Evolutionary conservation across 53 echinoderm and acorn worm genomes (phyloP).

Genomic region (Paracentrotus lividus): DNA sequence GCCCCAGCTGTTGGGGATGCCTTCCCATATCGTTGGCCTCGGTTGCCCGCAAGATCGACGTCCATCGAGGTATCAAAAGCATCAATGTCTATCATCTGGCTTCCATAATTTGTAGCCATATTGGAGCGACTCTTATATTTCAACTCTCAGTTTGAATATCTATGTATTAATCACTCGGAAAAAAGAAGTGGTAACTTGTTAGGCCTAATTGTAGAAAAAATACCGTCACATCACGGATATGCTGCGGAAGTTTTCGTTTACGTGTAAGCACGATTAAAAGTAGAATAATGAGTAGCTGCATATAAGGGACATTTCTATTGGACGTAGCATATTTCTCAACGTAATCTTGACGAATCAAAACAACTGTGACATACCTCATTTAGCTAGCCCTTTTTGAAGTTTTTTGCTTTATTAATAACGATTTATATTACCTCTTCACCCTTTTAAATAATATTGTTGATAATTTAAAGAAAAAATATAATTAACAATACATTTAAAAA

Average conservation of each 20-base stretch:
- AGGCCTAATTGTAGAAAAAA: not conserved
- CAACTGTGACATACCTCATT: not conserved
- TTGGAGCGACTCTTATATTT: not conserved
- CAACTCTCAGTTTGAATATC: not conserved
- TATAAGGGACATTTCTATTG: not conserved
- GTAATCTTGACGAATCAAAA: not conserved
- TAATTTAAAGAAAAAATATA: not conserved
- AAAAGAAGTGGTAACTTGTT: not conserved
- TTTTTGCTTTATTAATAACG: not conserved
- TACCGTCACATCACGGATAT: not conserved
- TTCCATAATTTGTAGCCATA: slow-evolving; percentile 29
- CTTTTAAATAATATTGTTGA: not conserved
- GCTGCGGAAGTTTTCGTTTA: slow-evolving; percentile 6
- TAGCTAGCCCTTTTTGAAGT: not conserved
- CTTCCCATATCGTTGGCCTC: slow-evolving; percentile 17
- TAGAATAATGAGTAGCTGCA: not conserved
- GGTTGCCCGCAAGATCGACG: slow-evolving; percentile 45
- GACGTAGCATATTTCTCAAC: not conserved
- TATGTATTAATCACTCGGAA: not conserved
- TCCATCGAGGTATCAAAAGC: slow-evolving; percentile 95
- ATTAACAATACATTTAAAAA: not conserved
- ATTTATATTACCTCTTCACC: not conserved
- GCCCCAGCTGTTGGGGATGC: slow-evolving; percentile 21
- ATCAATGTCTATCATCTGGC: slow-evolving; percentile 80
- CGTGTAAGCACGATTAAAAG: not conserved